Conservation (phyloP, 2,113 vertebrate species). For the Chloroceryle aenea region DNA sequence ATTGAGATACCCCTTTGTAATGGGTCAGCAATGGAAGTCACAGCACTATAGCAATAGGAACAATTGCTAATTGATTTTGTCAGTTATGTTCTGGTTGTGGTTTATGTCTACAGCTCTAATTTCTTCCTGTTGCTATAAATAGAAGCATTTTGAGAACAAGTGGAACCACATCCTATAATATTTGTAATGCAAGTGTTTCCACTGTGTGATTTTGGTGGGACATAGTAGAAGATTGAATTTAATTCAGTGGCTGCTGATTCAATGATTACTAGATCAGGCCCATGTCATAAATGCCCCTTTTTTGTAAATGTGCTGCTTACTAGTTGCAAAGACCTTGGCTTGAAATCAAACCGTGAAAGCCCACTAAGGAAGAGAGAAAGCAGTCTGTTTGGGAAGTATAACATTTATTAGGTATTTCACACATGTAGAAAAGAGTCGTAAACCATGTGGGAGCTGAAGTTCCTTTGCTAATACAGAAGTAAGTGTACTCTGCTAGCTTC, state of each 20-base stretch:
- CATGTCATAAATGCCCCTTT: background rate
- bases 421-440: background rate
- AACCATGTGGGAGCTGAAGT: background rate
- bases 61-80: background rate
- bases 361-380: background rate
- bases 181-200: slow-evolving; percentile 25
- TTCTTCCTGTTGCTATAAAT: slow-evolving; percentile 5
- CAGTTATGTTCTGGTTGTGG: background rate
- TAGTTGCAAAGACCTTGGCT: background rate
- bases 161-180: background rate
- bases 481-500: background rate
- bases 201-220: background rate
- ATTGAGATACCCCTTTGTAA: background rate
- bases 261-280: background rate
- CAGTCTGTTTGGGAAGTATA: background rate
- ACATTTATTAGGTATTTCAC: background rate
- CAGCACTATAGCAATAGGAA: background rate
- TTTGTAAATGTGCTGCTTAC: background rate
- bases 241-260: background rate
- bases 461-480: background rate
- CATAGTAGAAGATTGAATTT: background rate
- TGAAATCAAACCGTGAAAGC: background rate
- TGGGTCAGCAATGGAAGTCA: background rate
- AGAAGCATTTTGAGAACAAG: background rate
- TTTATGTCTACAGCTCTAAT: background rate